Evolutionary conservation across 1,140 invertebrate genomes (phyloP).

Genomic region (Meloidogyne hapla): DNA sequence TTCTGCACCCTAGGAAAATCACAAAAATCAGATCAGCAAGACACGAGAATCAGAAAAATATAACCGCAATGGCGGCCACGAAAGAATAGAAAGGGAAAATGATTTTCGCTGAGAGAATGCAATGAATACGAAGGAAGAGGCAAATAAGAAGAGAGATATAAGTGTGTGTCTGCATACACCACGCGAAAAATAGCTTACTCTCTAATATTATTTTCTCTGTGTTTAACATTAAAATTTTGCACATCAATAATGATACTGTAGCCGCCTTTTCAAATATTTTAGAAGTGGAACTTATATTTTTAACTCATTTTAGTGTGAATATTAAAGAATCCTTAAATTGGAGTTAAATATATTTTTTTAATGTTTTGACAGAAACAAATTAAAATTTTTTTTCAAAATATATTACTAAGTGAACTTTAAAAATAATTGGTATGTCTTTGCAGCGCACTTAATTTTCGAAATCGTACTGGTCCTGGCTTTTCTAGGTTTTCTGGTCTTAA

Average conservation of each 20-base stretch:
- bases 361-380: too few relatives aligned
- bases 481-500: too few relatives aligned
- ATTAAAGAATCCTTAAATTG: too few relatives aligned
- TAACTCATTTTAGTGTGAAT: too few relatives aligned
- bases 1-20: neutral
- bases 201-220: neutral
- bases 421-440: too few relatives aligned
- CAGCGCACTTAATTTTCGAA: too few relatives aligned
- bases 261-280: neutral
- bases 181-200: neutral
- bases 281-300: neutral
- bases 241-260: neutral
- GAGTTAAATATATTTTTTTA: too few relatives aligned
- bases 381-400: too few relatives aligned
- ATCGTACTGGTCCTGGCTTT: too few relatives aligned
- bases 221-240: neutral
- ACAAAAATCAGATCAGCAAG: neutral
- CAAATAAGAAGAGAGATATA: neutral
- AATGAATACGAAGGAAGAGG: slow-evolving; percentile 2
- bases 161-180: neutral
- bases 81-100: slow-evolving; percentile 6
- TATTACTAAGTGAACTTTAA: too few relatives aligned
- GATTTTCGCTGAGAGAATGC: neutral
- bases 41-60: neutral
- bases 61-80: neutral